phyloP scores from a whole-genome alignment of 2,888 invertebrate species.

The Diaphora mendica region DNA sequence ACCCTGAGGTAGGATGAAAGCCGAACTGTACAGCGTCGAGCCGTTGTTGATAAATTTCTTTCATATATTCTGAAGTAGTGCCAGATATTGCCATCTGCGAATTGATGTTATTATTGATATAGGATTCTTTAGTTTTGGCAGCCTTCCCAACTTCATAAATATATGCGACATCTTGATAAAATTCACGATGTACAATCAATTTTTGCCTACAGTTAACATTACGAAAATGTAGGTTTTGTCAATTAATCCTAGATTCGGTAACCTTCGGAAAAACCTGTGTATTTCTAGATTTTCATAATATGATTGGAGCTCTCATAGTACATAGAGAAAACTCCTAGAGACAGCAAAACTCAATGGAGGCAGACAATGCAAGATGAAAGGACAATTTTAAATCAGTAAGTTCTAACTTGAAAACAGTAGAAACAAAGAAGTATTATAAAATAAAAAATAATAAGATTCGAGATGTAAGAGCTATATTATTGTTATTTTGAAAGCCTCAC shows the following conservation, averaged over 20 bases:
- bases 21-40: not conserved
- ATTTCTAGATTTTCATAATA: too few relatives aligned
- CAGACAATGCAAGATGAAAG: too few relatives aligned
- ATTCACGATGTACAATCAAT: not conserved
- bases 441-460: too few relatives aligned
- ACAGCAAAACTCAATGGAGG: too few relatives aligned
- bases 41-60: conserved; percentile 5
- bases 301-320: too few relatives aligned
- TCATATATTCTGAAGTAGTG: conserved; percentile 7
- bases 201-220: not conserved
- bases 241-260: not conserved
- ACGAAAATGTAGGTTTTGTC: not conserved
- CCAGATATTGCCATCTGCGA: not conserved
- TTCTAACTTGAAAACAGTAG: too few relatives aligned
- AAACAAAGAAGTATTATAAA: too few relatives aligned
- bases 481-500: too few relatives aligned
- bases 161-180: conserved; percentile 2
- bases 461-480: too few relatives aligned
- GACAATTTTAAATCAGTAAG: too few relatives aligned
- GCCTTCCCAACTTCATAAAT: not conserved
- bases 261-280: not conserved
- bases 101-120: conserved; percentile 5
- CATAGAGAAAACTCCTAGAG: too few relatives aligned
- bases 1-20: not conserved
- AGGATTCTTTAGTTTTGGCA: conserved; percentile 4